These are phyloP conservation scores for Gymnorhina tibicen DNA, from an alignment of 2,113 vertebrate species.

Conservation along the genomic window DNA sequence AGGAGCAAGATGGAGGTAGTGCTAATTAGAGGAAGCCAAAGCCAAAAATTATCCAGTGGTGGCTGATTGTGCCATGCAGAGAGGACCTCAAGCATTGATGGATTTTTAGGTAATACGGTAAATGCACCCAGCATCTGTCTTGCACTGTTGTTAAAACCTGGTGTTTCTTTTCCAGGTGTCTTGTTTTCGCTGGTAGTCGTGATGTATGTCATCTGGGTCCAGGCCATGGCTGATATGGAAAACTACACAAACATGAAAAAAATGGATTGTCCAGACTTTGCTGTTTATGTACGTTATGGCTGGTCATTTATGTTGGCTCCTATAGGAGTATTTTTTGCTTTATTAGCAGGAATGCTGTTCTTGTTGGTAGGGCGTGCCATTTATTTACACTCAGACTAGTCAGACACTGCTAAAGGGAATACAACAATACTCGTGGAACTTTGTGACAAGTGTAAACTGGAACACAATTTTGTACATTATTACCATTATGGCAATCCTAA, in stretches of 20 bases:
- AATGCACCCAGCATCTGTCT: neutral
- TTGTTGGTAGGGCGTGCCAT: constrained; percentile 84
- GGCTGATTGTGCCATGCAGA: neutral
- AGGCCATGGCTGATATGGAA: constrained; percentile 83
- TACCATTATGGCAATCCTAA: neutral
- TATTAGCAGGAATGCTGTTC: constrained; percentile 90
- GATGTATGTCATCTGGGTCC: constrained; percentile 87
- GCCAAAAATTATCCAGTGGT: neutral
- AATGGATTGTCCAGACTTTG: constrained; percentile 75
- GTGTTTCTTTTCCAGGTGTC: constrained; percentile 76
- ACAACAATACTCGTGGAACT: neutral
- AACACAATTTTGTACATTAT: constrained; percentile 18
- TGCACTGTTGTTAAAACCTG: neutral
- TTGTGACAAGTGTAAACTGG: neutral
- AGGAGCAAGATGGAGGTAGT: neutral
- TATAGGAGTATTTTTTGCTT: constrained; percentile 86
- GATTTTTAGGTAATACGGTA: neutral
- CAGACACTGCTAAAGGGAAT: neutral
- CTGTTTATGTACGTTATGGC: constrained; percentile 81
- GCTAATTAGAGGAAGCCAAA: neutral
- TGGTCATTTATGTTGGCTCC: constrained; percentile 94
- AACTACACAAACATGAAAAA: constrained; percentile 73
- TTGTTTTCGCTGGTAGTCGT: constrained; percentile 85
- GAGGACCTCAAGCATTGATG: neutral
- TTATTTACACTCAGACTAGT: constrained; percentile 75